Evolutionary conservation across 1,140 invertebrate genomes (phyloP), one percentile per base, ranked within the genome.

Genomic region (Hormaphis cornu): DNA sequence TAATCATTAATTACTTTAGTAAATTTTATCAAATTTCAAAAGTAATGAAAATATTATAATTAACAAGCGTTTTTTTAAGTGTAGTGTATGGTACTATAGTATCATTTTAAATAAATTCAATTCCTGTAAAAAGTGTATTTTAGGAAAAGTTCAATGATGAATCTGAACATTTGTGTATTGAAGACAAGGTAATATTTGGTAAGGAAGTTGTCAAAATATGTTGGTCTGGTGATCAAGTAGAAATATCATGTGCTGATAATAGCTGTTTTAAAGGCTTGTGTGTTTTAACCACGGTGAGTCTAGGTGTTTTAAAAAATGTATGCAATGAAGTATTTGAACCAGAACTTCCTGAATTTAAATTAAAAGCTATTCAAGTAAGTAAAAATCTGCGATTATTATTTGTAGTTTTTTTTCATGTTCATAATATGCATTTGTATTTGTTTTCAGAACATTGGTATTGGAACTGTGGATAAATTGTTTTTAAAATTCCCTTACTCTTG

Each of bases 381-480:
- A 37, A 14, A 54, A 24, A 42, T 1, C 0, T 0, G n/a, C 28
- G n/a, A 24, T 24, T 40, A 16, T 50, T 50, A 40, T n/a, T 40
- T 24, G 3, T 58, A 22, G 12, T 22, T 9, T 1, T n/a, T 3
- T 14, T 2, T 37, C 20, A 24, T n/a, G n/a, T 58, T 2, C n/a
- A 26, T 10, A 1, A 26, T 6, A 6, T n/a, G 0, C n/a, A n/a
- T n/a, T n/a, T n/a, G n/a, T n/a, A n/a, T 40, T n/a, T 56, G 2
- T 72, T 72, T 78, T 56, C 69, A 83, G 75, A 82, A 81, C n/a
- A 76, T 91, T 1, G 83, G 83, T 14, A 82, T 89, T 72, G 89
- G 87, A 40, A 84, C 84, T 2, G 82, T 90, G 1, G 83, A 89
- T 74, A 91, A 91, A 78, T 84, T 94, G 58, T 90, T 87, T 73